phyloP scores from a whole-genome alignment of 2,797 vertebrate genomes.

The Spondyliosoma cantharus region DNA sequence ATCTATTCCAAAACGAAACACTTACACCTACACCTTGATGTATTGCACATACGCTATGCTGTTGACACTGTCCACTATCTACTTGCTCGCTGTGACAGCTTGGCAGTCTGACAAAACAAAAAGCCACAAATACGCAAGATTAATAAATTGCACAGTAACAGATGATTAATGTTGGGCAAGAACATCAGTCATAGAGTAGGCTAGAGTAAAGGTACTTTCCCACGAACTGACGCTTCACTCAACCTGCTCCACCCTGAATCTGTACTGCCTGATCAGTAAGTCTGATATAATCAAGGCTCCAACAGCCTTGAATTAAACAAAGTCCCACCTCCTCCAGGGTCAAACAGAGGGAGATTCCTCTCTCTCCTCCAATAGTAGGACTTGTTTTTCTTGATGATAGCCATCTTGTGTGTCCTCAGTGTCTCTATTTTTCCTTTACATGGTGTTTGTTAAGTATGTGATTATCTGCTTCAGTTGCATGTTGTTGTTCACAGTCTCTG shows the following conservation, averaged over 20 bases:
- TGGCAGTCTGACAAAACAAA: neutral
- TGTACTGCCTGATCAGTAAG: slow-evolving; percentile 31
- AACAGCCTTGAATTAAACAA: slow-evolving; percentile 41
- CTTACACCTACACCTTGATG: neutral
- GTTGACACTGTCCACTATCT: neutral
- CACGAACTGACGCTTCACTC: slow-evolving; percentile 29
- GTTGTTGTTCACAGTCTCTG: slow-evolving; percentile 11
- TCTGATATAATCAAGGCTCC: slow-evolving; percentile 20
- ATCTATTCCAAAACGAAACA: neutral
- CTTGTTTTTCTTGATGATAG: slow-evolving; percentile 59
- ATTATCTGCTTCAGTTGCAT: slow-evolving; percentile 17
- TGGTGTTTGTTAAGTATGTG: slow-evolving; percentile 11
- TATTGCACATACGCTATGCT: neutral
- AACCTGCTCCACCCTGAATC: slow-evolving; percentile 28
- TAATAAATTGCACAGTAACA: slow-evolving; percentile 7
- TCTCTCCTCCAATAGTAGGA: slow-evolving; percentile 13
- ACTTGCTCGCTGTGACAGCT: neutral
- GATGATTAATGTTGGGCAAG: slow-evolving; percentile 40
- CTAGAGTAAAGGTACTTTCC: slow-evolving; percentile 27
- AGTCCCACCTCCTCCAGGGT: slow-evolving; percentile 35
- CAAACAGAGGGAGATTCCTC: slow-evolving; percentile 40
- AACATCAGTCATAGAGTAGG: slow-evolving; percentile 17
- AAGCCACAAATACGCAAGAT: neutral
- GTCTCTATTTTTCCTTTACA: slow-evolving; percentile 33
- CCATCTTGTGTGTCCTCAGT: slow-evolving; percentile 46